A percentile compares a stretch with the other conserved stretches of the same genome.
Conservation (phyloP, 1,140 invertebrate genomes). For the Nilaparvata lugens region DNA sequence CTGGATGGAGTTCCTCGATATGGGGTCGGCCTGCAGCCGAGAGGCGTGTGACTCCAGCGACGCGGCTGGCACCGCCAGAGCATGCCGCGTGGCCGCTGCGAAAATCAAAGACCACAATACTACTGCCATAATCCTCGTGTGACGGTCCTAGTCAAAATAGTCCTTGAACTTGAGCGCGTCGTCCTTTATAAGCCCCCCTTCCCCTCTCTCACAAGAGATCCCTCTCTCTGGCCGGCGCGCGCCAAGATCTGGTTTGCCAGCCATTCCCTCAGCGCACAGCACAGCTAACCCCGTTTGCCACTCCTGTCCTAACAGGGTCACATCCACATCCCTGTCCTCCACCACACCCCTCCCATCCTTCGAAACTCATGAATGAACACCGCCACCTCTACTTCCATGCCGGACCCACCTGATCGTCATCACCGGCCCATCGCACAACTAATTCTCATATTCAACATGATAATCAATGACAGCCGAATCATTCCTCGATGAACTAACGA, state of each 20-base stretch:
- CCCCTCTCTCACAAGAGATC: not conserved
- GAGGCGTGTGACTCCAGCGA: slow-evolving; percentile 1
- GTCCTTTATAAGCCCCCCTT: slow-evolving; percentile 1
- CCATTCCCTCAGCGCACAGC: not conserved
- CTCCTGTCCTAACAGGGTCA: slow-evolving; percentile 1
- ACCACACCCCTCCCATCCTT: too few species aligned
- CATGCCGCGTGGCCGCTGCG: slow-evolving; percentile 38
- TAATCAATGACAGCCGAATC: too few species aligned
- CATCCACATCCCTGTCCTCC: not conserved
- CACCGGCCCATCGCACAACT: too few species aligned
- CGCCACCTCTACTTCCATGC: too few species aligned
- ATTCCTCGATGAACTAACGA: too few species aligned
- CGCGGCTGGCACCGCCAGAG: slow-evolving; percentile 48
- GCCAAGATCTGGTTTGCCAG: not conserved
- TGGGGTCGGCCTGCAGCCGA: not conserved
- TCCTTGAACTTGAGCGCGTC: not conserved
- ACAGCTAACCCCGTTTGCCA: not conserved
- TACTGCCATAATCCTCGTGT: slow-evolving; percentile 15
- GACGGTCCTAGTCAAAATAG: slow-evolving; percentile 13
- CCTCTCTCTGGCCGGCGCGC: not conserved
- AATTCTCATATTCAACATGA: too few species aligned
- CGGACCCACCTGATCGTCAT: too few species aligned
- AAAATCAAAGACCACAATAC: slow-evolving; percentile 26
- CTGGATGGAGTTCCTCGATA: slow-evolving; percentile 49
- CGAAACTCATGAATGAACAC: too few species aligned